A percentile compares a stretch with the other conserved stretches of the same genome.
These are phyloP conservation scores for Arothron firmamentum DNA, from an alignment of 2,113 vertebrate genomes.

Conservation along the genomic window DNA sequence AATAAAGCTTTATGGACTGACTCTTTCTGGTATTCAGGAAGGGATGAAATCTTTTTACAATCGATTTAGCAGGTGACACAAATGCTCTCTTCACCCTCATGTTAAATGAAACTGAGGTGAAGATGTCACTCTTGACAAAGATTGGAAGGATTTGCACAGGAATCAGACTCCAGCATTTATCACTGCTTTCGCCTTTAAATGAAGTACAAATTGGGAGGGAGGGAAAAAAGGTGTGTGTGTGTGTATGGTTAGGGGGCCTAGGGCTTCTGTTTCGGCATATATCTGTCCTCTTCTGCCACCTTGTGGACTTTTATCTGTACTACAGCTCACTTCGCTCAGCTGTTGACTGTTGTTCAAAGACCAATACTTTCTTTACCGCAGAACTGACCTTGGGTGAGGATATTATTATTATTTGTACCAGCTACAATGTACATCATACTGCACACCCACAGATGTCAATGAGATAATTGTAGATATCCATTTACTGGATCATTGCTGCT, in stretches of 20 bases:
- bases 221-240: no score
- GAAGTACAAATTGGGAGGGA: neutral
- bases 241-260: no score
- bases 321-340: slow-evolving; percentile 1
- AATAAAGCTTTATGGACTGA: neutral
- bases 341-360: slow-evolving; percentile 7
- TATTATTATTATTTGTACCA: no score
- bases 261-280: no score
- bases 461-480: no score
- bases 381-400: no score
- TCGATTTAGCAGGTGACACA: neutral
- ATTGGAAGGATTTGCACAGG: neutral
- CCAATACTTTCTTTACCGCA: slow-evolving; percentile 13
- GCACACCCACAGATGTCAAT: no score
- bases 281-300: slow-evolving; percentile 45
- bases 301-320: slow-evolving; percentile 35
- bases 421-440: no score
- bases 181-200: neutral
- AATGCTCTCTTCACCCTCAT: neutral
- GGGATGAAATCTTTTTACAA: slow-evolving; percentile 21
- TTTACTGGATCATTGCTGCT: no score
- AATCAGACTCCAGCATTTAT: neutral
- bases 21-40: neutral
- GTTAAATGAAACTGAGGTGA: neutral
- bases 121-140: neutral